A percentile compares a stretch with the other conserved stretches of the same genome.
phyloP scores from a whole-genome alignment of 92 coral and sea anemone genomes.

The Phenganax marumi region DNA sequence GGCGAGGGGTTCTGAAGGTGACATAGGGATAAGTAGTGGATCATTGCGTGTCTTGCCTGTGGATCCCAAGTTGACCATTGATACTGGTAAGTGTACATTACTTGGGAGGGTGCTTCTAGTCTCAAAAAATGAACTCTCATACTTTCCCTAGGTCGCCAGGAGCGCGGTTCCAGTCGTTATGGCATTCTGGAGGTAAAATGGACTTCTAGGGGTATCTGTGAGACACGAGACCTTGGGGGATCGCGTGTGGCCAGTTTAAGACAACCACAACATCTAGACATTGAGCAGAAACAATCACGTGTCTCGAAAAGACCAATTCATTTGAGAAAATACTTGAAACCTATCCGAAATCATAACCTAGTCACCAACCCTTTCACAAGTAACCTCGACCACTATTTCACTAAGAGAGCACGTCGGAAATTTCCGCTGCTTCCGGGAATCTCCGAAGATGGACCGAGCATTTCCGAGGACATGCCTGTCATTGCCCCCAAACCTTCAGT shows the following conservation, averaged over 20 bases:
- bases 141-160: constrained; percentile 3
- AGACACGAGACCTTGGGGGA: constrained; percentile 11
- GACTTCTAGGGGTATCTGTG: constrained; percentile 21
- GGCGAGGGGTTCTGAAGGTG: background rate
- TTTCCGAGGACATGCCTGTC: no score
- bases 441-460: background rate
- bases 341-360: constrained; percentile 30
- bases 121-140: background rate
- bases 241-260: background rate
- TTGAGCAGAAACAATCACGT: background rate
- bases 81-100: constrained; percentile 22
- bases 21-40: constrained; percentile 4
- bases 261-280: background rate
- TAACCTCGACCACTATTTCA: background rate
- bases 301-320: background rate
- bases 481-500: no score
- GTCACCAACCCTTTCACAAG: constrained; percentile 14
- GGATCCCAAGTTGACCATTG: constrained; percentile 31
- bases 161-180: constrained; percentile 32
- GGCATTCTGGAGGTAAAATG: constrained; percentile 28
- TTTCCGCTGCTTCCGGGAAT: background rate
- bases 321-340: background rate
- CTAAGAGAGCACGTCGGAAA: background rate
- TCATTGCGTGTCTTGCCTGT: constrained; percentile 25
- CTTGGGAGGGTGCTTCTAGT: background rate